Evolutionary conservation across 2,888 invertebrate genomes (phyloP), one percentile per base, ranked within the genome.

Genomic region (Diarsia rubi): DNA sequence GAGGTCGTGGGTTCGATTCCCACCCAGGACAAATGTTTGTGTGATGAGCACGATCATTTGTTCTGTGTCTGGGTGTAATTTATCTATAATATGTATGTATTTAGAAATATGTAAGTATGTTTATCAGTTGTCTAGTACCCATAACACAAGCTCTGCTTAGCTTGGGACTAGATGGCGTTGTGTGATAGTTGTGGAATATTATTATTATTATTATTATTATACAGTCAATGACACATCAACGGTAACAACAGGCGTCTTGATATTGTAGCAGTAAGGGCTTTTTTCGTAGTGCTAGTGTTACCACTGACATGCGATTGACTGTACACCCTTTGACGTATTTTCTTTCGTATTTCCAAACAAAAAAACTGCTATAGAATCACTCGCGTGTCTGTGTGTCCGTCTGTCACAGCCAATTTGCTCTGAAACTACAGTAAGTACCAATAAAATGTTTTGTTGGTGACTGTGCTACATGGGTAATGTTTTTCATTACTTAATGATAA

Each of bases 401-500:
- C 27, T 19, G 24, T 27, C 27, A 19, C 27, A 27, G 9, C 1
- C 57, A 57, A 19, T 27, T 57, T 57, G 16, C 19, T 57, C 27
- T 57, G 57, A 57, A 57, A 2, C 57, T 57, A 27, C 19, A 27
- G 19, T 27, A 24, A 1, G 14, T 47, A 52, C 16, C 19, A 59
- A 31, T 3, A 27, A 59, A 27, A 19, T 19, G 19, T 27, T 64
- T 57, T 59, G 11, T 59, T 27, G 3, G 2, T 27, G 16, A 31
- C 44, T 70, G n/a, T 66, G 44, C 21, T 12, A 37, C 42, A n/a
- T 27, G 11, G 19, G 3, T n/a, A 42, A 69, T 57, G 19, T 44
- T 71, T 59, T 67, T 47, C 14, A 62, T 52, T 49, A n/a, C n/a
- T n/a, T n/a, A 63, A 6, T 77, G n/a, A 19, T 54, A 57, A 31